These are phyloP conservation scores for Anisognathus igniventris DNA, from an alignment of 2,797 vertebrate species.

Conservation along the genomic window DNA sequence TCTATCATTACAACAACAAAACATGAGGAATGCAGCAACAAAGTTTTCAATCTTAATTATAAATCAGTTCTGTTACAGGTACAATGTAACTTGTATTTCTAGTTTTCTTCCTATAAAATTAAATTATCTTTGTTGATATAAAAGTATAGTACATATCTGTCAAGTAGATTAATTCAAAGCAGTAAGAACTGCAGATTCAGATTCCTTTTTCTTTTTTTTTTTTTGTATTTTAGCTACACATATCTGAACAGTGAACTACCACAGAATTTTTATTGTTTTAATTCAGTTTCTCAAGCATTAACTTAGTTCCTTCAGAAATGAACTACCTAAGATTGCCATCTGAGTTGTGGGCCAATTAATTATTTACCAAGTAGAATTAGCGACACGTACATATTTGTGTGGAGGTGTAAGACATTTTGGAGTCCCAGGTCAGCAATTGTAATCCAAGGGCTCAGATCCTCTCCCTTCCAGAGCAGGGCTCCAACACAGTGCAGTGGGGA, in stretches of 20 bases:
- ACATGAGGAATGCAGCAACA: not conserved
- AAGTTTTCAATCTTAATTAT: conserved; percentile 24
- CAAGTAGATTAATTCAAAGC: not conserved
- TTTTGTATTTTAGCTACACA: not conserved
- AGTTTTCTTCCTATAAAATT: not conserved
- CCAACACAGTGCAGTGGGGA: not conserved
- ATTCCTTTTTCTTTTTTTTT: not conserved
- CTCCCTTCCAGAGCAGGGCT: not conserved
- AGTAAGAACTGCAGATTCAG: not conserved
- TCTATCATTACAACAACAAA: not conserved
- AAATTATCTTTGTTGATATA: not conserved
- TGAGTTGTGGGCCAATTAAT: not conserved
- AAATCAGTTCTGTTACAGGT: not conserved
- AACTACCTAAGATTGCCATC: not conserved
- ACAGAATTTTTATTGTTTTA: not conserved
- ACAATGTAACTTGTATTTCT: not conserved
- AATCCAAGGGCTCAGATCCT: not conserved
- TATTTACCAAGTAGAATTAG: not conserved
- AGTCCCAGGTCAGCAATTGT: not conserved
- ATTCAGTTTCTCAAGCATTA: not conserved
- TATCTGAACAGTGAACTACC: not conserved
- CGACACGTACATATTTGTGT: not conserved
- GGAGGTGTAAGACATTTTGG: not conserved
- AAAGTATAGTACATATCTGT: not conserved
- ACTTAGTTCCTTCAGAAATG: not conserved